Evolutionary conservation across 2,888 invertebrate species (phyloP).

Genomic region (Eumerus sabulonum): DNA sequence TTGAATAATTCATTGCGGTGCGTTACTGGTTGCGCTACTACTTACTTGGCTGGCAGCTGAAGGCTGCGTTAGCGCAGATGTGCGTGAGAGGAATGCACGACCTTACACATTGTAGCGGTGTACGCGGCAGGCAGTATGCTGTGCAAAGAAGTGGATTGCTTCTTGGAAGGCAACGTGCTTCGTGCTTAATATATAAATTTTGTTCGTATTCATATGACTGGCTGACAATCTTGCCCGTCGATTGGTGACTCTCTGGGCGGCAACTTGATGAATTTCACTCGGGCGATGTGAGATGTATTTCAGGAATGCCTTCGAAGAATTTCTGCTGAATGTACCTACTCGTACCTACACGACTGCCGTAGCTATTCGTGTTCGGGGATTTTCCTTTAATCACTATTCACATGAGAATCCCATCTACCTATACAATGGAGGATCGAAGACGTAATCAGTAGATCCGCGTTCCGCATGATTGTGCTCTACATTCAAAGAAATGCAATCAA

Average conservation of each 20-base stretch:
- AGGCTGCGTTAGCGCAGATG: conserved; percentile 47
- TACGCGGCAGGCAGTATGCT: not conserved
- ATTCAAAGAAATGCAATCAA: too few species aligned
- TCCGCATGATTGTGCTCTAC: not conserved
- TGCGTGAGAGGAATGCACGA: conserved; percentile 58
- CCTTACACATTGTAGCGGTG: not conserved
- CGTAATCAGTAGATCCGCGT: too few species aligned
- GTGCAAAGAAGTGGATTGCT: conserved; percentile 21
- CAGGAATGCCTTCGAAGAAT: conserved; percentile 41
- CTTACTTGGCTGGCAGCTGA: conserved; percentile 24
- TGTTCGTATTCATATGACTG: conserved; percentile 18
- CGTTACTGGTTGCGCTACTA: conserved; percentile 42
- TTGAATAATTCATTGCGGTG: conserved; percentile 63
- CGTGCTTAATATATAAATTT: conserved; percentile 58
- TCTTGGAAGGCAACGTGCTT: conserved; percentile 48
- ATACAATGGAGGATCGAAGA: too few species aligned
- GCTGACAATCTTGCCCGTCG: not conserved
- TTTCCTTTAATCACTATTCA: too few species aligned
- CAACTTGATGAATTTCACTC: conserved; percentile 37
- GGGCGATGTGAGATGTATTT: conserved; percentile 31
- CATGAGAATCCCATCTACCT: too few species aligned
- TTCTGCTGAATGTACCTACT: not conserved
- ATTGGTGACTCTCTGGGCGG: conserved; percentile 10
- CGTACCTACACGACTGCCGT: too few species aligned
- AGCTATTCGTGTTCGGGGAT: too few species aligned